Percentiles rank a stretch among this genome's conserved stretches.
Evolutionary conservation across 1,140 invertebrate genomes (phyloP).

Genomic region (Colletes gigas): DNA sequence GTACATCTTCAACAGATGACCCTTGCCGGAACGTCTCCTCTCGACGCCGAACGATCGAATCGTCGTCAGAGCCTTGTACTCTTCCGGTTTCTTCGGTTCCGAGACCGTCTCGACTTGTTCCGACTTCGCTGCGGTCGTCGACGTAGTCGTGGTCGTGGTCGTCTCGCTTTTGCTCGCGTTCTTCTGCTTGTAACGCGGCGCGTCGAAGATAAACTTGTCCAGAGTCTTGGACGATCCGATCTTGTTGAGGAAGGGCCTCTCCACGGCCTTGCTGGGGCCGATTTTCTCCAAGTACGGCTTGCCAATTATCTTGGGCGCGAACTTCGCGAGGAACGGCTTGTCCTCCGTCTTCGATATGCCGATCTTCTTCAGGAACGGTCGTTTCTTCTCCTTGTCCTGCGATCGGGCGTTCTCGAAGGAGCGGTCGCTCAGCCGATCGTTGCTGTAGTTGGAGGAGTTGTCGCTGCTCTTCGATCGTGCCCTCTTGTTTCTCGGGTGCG

Average conservation of each 20-base stretch:
- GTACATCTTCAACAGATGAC: conserved; percentile 76
- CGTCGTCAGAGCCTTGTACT: neutral
- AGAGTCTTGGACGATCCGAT: conserved; percentile 76
- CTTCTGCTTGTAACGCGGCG: conserved; percentile 32
- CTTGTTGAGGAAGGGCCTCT: conserved; percentile 76
- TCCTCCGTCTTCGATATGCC: conserved; percentile 78
- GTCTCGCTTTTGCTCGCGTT: neutral
- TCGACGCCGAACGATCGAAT: conserved; percentile 31
- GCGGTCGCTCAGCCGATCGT: conserved; percentile 73
- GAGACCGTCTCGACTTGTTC: neutral
- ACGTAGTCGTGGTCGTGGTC: too few relatives aligned
- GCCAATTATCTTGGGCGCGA: conserved; percentile 74
- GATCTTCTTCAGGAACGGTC: conserved; percentile 78
- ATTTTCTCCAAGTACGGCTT: conserved; percentile 79
- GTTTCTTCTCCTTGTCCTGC: conserved; percentile 71
- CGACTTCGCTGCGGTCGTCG: neutral
- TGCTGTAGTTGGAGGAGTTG: conserved; percentile 77
- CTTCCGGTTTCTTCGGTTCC: neutral
- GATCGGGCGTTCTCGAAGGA: conserved; percentile 61
- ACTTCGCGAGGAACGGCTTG: conserved; percentile 72
- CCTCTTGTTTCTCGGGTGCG: conserved; percentile 72
- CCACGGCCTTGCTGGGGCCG: conserved; percentile 74
- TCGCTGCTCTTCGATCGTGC: conserved; percentile 79
- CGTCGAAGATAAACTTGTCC: conserved; percentile 76
- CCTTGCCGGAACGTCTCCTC: conserved; percentile 72